Percentiles rank a stretch among this genome's conserved stretches.
These are phyloP conservation scores for Apis cerana DNA, from an alignment of 1,140 invertebrate species.

Conservation along the genomic window DNA sequence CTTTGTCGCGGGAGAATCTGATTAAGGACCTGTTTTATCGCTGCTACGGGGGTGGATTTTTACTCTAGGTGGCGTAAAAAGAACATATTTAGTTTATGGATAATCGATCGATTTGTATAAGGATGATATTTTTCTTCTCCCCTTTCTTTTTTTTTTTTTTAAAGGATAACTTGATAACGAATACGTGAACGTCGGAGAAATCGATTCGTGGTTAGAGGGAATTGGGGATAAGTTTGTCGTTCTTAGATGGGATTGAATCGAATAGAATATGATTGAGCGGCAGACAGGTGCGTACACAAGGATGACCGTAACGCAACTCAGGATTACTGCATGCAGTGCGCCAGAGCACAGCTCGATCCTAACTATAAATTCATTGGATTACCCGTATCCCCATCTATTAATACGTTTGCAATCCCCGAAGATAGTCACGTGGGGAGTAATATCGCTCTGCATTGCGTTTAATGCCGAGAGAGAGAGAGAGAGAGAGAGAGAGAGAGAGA, in stretches of 20 bases:
- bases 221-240: too few relatives aligned
- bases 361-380: slow-evolving; percentile 43
- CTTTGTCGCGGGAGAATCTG: not conserved
- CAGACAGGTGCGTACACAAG: not conserved
- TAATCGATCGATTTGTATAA: too few relatives aligned
- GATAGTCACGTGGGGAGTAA: slow-evolving; percentile 20
- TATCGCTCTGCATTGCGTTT: slow-evolving; percentile 7
- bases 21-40: slow-evolving; percentile 22
- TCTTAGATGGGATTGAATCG: not conserved
- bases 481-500: too few relatives aligned
- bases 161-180: not conserved
- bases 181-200: too few relatives aligned
- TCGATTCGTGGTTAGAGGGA: too few relatives aligned
- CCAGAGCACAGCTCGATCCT: slow-evolving; percentile 1
- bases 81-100: not conserved
- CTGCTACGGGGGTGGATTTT: not conserved
- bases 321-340: slow-evolving; percentile 13
- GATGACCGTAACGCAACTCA: not conserved
- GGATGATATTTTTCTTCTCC: not conserved
- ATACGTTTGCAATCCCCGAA: slow-evolving; percentile 32
- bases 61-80: not conserved
- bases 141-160: too few relatives aligned
- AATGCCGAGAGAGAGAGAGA: not conserved
- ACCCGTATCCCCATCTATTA: slow-evolving; percentile 26
- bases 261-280: not conserved